Conservation (phyloP, 2,888 invertebrate species). For the Syritta pipiens region DNA sequence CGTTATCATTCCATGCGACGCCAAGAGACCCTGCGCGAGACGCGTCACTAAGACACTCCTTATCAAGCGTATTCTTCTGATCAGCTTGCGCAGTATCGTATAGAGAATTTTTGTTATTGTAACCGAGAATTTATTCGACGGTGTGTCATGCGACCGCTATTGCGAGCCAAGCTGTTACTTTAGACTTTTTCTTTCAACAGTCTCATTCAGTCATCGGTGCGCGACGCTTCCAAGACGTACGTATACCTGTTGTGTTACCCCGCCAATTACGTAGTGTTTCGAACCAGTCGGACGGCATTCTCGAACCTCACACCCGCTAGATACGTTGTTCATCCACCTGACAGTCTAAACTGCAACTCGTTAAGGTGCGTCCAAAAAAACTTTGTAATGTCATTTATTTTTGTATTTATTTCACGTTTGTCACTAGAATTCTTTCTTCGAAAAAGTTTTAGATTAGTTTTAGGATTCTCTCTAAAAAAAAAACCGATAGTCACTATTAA, state of each 20-base stretch:
- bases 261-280: slow-evolving; percentile 15
- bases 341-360: no score
- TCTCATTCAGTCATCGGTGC: slow-evolving; percentile 37
- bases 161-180: slow-evolving; percentile 22
- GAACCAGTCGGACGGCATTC: slow-evolving; percentile 28
- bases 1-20: no score
- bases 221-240: neutral
- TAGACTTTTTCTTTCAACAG: neutral
- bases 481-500: neutral
- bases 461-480: slow-evolving; percentile 7
- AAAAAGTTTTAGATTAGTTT: neutral
- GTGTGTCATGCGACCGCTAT: slow-evolving; percentile 33
- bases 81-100: neutral
- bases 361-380: slow-evolving; percentile 29
- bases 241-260: neutral
- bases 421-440: slow-evolving; percentile 13
- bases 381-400: slow-evolving; percentile 1
- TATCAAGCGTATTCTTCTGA: slow-evolving; percentile 8
- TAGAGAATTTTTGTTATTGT: no score
- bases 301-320: neutral
- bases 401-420: slow-evolving; percentile 23
- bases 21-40: no score
- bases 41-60: slow-evolving; percentile 35
- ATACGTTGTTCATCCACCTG: no score
- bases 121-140: no score